These are phyloP conservation scores for Gephyroberyx darwinii DNA, from an alignment of 2,797 vertebrate species.

Conservation along the genomic window DNA sequence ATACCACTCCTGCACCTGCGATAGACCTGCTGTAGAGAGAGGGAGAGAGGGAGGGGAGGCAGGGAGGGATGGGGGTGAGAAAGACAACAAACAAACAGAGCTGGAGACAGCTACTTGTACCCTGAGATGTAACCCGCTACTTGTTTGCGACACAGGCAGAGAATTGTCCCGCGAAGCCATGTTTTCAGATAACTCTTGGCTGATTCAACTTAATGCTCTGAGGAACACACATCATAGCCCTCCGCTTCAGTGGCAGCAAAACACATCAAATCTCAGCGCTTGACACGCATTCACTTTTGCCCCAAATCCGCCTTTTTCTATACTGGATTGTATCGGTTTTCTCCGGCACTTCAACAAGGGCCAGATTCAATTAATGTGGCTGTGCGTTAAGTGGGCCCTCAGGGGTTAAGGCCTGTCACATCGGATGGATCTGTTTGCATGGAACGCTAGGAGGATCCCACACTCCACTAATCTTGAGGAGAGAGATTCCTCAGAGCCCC, in stretches of 20 bases:
- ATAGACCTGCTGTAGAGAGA: constrained; percentile 7
- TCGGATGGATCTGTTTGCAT: constrained; percentile 77
- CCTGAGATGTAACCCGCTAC: constrained; percentile 56
- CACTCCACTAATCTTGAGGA: constrained; percentile 54
- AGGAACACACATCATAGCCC: constrained; percentile 57
- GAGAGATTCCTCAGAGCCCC: constrained; percentile 57
- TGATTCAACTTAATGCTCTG: constrained; percentile 72
- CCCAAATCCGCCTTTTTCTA: constrained; percentile 62
- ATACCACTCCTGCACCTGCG: constrained; percentile 46
- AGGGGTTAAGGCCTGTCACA: constrained; percentile 80
- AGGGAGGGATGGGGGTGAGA: background rate
- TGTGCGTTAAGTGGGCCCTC: constrained; percentile 78
- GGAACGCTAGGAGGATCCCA: constrained; percentile 58
- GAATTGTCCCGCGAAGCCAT: constrained; percentile 55
- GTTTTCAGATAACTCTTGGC: constrained; percentile 57
- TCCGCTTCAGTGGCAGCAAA: constrained; percentile 57
- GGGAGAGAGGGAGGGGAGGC: constrained; percentile 9
- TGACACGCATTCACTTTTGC: constrained; percentile 58
- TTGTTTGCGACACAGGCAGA: constrained; percentile 30
- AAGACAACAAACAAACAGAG: constrained; percentile 16
- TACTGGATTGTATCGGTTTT: constrained; percentile 41
- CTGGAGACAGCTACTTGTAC: background rate
- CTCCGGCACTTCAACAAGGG: constrained; percentile 61
- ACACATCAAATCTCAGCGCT: constrained; percentile 55
- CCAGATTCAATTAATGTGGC: constrained; percentile 75